phyloP scores from a whole-genome alignment of 2,113 vertebrate genomes.

The Pteronura brasiliensis region DNA sequence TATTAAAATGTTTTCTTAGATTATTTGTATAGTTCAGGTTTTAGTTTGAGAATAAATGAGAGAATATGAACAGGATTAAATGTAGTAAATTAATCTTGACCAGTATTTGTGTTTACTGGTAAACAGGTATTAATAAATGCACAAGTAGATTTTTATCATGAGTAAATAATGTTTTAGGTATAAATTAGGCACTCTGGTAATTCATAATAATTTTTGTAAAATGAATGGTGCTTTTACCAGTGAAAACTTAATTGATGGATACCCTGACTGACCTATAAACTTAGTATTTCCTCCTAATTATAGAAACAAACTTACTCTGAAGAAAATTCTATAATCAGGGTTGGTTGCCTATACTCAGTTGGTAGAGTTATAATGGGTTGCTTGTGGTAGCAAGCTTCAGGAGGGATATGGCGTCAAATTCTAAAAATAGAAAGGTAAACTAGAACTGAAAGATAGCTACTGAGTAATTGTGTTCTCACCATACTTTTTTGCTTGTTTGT shows the following conservation, averaged over 20 bases:
- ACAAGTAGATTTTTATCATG: background rate
- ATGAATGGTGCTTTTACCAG: background rate
- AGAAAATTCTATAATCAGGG: background rate
- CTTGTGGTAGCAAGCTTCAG: background rate
- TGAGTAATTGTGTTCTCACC: background rate
- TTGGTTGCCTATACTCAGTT: background rate
- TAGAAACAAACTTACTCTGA: background rate
- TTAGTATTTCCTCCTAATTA: background rate
- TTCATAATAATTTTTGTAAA: conserved; percentile 4
- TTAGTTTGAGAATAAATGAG: conserved; percentile 16
- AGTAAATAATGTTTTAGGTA: background rate
- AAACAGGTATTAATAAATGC: background rate
- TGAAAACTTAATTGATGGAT: background rate
- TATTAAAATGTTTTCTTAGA: conserved; percentile 30
- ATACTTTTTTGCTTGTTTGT: conserved; percentile 7
- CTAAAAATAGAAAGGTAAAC: conserved; percentile 39
- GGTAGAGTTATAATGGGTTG: background rate
- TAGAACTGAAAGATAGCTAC: background rate
- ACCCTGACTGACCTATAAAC: background rate
- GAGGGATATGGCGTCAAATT: background rate
- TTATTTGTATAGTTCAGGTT: background rate
- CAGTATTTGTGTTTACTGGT: background rate
- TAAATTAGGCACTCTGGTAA: background rate
- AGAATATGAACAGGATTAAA: background rate
- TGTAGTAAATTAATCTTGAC: conserved; percentile 26